phyloP scores from a whole-genome alignment of 1,140 invertebrate genomes.

The Papilio polytes region DNA sequence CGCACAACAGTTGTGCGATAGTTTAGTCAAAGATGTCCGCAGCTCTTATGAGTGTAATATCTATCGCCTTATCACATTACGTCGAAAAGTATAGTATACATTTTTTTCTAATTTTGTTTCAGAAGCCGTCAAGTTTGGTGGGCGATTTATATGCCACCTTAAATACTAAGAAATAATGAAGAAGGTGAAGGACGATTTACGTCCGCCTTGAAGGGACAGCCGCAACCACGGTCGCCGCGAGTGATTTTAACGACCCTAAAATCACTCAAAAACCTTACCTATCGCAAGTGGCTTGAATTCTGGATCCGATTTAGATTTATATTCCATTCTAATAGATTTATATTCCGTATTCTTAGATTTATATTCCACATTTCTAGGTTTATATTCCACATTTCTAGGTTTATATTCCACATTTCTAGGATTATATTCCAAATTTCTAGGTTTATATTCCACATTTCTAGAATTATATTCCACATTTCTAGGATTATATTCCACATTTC shows the following conservation, averaged over 20 bases:
- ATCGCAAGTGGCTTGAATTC: not conserved
- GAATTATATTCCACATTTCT: not conserved
- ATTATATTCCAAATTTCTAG: not conserved
- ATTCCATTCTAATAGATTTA: not conserved
- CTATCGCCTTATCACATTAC: no score
- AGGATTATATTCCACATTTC: no score
- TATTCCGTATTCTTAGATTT: not conserved
- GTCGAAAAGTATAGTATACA: no score
- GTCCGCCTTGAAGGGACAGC: not conserved
- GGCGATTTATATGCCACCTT: not conserved
- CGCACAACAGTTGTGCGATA: no score
- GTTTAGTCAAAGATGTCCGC: no score
- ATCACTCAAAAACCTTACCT: not conserved
- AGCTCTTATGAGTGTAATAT: no score
- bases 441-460: no score
- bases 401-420: no score
- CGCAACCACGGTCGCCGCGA: not conserved
- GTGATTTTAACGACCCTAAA: not conserved
- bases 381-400: not conserved
- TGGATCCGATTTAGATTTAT: slow-evolving; percentile 12
- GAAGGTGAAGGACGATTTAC: not conserved
- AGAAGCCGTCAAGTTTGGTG: not conserved
- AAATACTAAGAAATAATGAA: not conserved
- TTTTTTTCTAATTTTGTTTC: not conserved
- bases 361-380: not conserved